Evolutionary conservation across 2,797 vertebrate species (phyloP).

Genomic region (Poecilia wingei): DNA sequence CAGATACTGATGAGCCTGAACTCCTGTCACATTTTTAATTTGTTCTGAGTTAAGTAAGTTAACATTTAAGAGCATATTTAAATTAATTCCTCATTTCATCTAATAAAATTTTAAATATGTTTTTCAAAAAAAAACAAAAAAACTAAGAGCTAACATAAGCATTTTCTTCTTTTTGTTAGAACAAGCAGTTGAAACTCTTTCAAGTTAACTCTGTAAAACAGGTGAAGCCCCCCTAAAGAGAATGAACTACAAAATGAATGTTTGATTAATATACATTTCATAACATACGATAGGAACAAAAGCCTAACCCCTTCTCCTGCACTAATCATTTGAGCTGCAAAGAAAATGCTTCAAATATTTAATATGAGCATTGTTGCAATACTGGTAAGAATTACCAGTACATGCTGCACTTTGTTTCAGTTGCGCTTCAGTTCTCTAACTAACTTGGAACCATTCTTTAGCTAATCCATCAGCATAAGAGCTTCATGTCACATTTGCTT

Average conservation of each 20-base stretch:
- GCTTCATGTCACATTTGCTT: constrained; percentile 48
- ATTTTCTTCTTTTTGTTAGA: constrained; percentile 77
- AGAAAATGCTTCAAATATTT: constrained; percentile 59
- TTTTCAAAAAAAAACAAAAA: constrained; percentile 19
- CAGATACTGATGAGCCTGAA: constrained; percentile 10
- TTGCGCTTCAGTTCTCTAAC: constrained; percentile 67
- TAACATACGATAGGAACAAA: constrained; percentile 51
- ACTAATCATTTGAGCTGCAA: constrained; percentile 58
- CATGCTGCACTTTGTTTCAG: constrained; percentile 62
- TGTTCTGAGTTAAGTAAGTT: constrained; percentile 15
- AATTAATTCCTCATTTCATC: constrained; percentile 20
- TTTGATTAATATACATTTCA: constrained; percentile 75
- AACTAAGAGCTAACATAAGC: constrained; percentile 59
- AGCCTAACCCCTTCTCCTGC: constrained; percentile 48
- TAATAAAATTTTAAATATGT: constrained; percentile 38
- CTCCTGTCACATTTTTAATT: constrained; percentile 33
- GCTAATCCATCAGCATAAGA: constrained; percentile 64
- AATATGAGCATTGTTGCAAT: constrained; percentile 44
- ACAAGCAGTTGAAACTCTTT: constrained; percentile 82
- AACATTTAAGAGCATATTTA: constrained; percentile 17
- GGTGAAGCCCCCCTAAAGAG: constrained; percentile 66
- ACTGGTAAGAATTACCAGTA: constrained; percentile 54
- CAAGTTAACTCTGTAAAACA: constrained; percentile 81
- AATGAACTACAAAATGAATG: constrained; percentile 73
- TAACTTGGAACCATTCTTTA: constrained; percentile 64